Percentiles rank a stretch among this genome's conserved stretches.
Evolutionary conservation across 1,140 invertebrate genomes (phyloP).

Genomic region (Achatina immaculata): DNA sequence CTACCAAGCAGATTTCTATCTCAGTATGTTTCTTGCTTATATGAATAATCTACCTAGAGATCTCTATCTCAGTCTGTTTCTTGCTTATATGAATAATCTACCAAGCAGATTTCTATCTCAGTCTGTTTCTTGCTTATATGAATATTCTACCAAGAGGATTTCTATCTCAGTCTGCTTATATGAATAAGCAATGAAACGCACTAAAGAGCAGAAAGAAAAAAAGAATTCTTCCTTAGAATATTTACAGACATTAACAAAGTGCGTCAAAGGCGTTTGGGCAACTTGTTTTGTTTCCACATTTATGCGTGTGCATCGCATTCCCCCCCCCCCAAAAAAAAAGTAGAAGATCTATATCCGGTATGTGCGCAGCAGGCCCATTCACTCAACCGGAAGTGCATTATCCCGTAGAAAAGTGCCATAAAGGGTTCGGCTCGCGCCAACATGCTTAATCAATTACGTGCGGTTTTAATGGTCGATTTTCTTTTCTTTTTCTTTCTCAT

Average conservation of each 20-base stretch:
- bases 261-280: neutral
- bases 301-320: neutral
- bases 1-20: no score
- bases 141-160: no score
- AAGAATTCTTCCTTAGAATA: neutral
- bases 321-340: neutral
- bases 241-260: neutral
- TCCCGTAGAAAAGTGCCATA: neutral
- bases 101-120: no score
- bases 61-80: no score
- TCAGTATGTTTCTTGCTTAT: no score
- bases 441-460: conserved; percentile 19
- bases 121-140: no score
- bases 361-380: neutral
- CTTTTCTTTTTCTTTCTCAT: neutral
- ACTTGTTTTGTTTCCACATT: neutral
- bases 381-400: conserved; percentile 17
- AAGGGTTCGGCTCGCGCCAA: neutral
- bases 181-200: no score
- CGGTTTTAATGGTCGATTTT: neutral
- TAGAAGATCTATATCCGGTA: conserved; percentile 8
- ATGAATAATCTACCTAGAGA: no score
- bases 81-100: no score
- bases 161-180: no score
- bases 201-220: no score